Conservation (phyloP, 2,113 vertebrate genomes). For the Gasterosteus aculeatus region DNA sequence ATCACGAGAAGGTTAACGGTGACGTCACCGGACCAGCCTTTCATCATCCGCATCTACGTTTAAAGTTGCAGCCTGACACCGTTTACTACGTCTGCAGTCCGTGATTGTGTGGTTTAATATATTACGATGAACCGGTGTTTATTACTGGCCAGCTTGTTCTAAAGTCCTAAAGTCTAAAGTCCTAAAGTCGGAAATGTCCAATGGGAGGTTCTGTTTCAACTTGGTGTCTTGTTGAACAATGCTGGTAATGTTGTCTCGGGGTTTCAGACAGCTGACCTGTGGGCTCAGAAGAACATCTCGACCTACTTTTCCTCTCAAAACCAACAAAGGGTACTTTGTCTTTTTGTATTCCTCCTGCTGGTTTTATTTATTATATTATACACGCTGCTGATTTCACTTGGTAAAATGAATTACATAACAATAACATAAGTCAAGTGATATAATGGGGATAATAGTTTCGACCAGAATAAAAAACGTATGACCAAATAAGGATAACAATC, state of each 20-base stretch:
- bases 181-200: background rate
- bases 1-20: background rate
- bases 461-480: background rate
- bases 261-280: conserved; percentile 43
- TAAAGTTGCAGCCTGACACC: background rate
- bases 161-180: background rate
- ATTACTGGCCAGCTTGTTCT: background rate
- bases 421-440: background rate
- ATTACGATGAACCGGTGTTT: background rate
- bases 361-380: too few relatives aligned
- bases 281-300: conserved; percentile 57
- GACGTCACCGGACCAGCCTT: background rate
- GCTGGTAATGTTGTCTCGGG: background rate
- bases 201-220: background rate
- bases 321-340: conserved; percentile 35
- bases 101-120: background rate
- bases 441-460: background rate
- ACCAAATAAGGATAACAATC: too few relatives aligned
- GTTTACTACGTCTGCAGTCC: background rate
- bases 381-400: background rate
- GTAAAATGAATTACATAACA: background rate
- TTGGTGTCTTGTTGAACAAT: background rate
- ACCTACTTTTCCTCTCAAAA: conserved; percentile 65
- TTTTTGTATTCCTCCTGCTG: background rate
- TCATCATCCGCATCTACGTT: background rate